A percentile compares a stretch with the other conserved stretches of the same genome.
Conservation (phyloP, 2,888 invertebrate genomes). For the Mylabris sibirica region DNA sequence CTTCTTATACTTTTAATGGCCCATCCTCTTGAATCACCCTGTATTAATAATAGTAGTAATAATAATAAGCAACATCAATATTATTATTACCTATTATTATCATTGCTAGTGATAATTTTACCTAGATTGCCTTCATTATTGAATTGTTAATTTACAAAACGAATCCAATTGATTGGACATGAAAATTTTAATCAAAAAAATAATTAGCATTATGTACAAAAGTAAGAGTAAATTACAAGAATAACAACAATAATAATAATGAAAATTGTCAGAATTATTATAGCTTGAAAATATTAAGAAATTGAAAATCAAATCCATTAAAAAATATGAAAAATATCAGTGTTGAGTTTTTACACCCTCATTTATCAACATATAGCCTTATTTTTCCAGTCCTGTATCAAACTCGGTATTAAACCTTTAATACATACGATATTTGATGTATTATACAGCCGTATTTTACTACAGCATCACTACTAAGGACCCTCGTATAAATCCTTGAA, state of each 20-base stretch:
- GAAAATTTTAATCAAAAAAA: constrained; percentile 40
- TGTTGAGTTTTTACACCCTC: too few species aligned
- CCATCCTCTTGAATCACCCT: too few species aligned
- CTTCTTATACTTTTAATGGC: too few species aligned
- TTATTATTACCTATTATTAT: constrained; percentile 31
- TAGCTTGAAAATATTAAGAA: background rate
- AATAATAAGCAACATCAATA: constrained; percentile 15
- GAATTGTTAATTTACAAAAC: background rate
- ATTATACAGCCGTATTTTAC: too few species aligned
- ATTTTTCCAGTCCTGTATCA: too few species aligned
- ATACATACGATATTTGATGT: too few species aligned
- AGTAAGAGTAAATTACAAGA: background rate
- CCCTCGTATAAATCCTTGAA: too few species aligned
- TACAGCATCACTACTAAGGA: too few species aligned
- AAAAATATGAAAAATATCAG: background rate
- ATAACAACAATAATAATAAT: background rate
- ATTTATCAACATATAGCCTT: too few species aligned
- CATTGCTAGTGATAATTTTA: constrained; percentile 43
- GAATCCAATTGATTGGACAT: constrained; percentile 27
- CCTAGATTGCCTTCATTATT: constrained; percentile 52
- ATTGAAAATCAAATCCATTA: background rate
- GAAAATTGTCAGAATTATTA: constrained; percentile 1
- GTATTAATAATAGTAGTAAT: too few species aligned
- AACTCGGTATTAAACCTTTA: too few species aligned
- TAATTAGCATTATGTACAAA: constrained; percentile 39